A percentile compares a stretch with the other conserved stretches of the same genome.
Conservation (phyloP, 2,113 vertebrate genomes). For the Indicator indicator region DNA sequence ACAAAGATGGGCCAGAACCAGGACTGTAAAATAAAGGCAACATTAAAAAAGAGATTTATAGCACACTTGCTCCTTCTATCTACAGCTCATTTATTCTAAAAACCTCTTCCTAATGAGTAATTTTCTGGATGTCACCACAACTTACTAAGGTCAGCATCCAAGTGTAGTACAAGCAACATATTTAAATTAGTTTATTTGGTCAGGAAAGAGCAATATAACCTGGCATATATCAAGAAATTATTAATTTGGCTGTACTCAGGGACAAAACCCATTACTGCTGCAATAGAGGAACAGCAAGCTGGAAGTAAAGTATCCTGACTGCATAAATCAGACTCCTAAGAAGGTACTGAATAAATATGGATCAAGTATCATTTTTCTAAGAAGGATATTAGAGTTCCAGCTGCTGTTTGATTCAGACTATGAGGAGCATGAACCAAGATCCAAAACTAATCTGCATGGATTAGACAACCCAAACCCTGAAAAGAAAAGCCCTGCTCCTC, state of each 20-base stretch:
- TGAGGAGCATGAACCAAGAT: background rate
- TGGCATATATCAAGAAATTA: constrained; percentile 47
- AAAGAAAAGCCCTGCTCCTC: background rate
- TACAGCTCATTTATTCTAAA: constrained; percentile 71
- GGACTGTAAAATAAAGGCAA: constrained; percentile 62
- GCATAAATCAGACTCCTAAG: background rate
- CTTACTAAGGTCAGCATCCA: constrained; percentile 68
- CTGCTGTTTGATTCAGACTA: background rate
- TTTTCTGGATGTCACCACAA: constrained; percentile 72
- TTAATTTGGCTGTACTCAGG: constrained; percentile 54
- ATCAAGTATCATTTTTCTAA: background rate
- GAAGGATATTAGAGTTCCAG: background rate
- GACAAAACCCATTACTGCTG: constrained; percentile 22
- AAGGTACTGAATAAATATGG: background rate
- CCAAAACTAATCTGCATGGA: background rate
- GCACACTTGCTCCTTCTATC: constrained; percentile 47
- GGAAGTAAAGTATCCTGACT: constrained; percentile 17
- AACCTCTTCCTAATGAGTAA: constrained; percentile 72
- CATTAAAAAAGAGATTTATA: constrained; percentile 58
- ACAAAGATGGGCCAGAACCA: constrained; percentile 32
- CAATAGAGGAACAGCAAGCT: background rate
- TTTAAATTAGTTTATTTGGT: constrained; percentile 69
- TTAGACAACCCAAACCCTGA: background rate
- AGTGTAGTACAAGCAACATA: constrained; percentile 68
- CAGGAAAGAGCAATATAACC: constrained; percentile 59